Evolutionary conservation across 2,113 vertebrate species (phyloP).

Genomic region (Eretmochelys imbricata): DNA sequence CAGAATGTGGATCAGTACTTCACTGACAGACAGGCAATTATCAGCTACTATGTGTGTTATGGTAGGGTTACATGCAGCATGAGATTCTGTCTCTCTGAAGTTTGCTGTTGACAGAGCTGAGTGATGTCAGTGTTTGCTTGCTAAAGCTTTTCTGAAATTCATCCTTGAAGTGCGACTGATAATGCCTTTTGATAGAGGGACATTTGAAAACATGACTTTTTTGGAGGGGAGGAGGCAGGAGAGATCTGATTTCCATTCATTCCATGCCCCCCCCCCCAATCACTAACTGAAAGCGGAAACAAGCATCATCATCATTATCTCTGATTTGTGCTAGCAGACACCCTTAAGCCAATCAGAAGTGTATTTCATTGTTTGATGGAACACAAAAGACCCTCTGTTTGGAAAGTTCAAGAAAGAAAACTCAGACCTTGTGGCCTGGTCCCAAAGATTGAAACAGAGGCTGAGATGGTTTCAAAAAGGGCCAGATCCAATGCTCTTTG

Average conservation of each 20-base stretch:
- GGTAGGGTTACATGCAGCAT: neutral
- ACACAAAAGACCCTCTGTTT: conserved; percentile 90
- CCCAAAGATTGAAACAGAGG: conserved; percentile 53
- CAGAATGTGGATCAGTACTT: neutral
- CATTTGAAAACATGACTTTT: neutral
- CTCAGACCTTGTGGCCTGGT: conserved; percentile 69
- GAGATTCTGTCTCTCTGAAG: neutral
- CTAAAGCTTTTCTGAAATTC: neutral
- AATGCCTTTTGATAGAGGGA: neutral
- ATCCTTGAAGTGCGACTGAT: neutral
- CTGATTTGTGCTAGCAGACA: conserved; percentile 74
- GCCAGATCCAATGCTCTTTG: conserved; percentile 53
- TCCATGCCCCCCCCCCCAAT: neutral
- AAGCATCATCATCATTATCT: conserved; percentile 73
- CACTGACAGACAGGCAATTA: neutral
- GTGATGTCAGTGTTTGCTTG: accelerated
- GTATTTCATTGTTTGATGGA: conserved; percentile 86
- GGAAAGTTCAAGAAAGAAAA: conserved; percentile 80
- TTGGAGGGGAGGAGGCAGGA: neutral
- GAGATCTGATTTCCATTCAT: neutral
- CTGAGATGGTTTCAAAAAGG: conserved; percentile 52
- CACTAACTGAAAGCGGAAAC: conserved; percentile 37
- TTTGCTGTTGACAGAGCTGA: neutral
- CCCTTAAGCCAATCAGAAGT: conserved; percentile 78
- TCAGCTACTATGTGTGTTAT: neutral